Conservation (phyloP, 2,888 invertebrate genomes). For the Argyresthia albistria region DNA sequence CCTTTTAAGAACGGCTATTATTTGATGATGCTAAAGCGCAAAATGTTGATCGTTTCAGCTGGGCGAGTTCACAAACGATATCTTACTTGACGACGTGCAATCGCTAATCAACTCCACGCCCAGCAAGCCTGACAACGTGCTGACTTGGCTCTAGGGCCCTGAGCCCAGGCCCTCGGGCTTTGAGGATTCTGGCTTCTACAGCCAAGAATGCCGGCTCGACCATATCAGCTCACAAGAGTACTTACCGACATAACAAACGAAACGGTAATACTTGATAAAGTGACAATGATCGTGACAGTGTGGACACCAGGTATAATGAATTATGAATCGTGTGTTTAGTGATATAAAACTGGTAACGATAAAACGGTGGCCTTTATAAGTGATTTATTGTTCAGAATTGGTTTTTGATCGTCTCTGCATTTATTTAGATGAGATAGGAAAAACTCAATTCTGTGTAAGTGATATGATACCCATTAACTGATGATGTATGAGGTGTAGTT, state of each 20-base stretch:
- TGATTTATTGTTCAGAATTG: constrained; percentile 35
- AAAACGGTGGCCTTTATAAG: constrained; percentile 7
- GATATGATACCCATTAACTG: constrained; percentile 3
- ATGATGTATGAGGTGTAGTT: not conserved
- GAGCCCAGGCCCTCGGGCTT: not conserved
- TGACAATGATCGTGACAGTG: constrained; percentile 50
- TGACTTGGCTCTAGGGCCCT: constrained; percentile 84
- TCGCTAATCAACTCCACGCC: constrained; percentile 90
- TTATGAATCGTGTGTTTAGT: constrained; percentile 14
- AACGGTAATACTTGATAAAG: constrained; percentile 40
- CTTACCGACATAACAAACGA: constrained; percentile 19
- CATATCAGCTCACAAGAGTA: constrained; percentile 17
- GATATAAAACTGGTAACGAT: not conserved
- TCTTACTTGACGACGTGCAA: constrained; percentile 90
- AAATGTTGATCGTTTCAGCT: constrained; percentile 66
- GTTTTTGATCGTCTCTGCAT: constrained; percentile 56
- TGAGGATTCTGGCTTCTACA: not conserved
- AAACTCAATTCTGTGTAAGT: constrained; percentile 31
- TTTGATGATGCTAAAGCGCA: too few relatives aligned
- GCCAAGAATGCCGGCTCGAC: not conserved
- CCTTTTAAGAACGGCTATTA: too few relatives aligned
- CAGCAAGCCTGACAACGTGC: constrained; percentile 87
- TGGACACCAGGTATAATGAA: constrained; percentile 33
- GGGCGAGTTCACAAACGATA: constrained; percentile 88
- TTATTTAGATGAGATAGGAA: constrained; percentile 56